Evolutionary conservation across 2,888 invertebrate species (phyloP), one percentile per base, ranked within the genome.

Genomic region (Brenthis daphne): DNA sequence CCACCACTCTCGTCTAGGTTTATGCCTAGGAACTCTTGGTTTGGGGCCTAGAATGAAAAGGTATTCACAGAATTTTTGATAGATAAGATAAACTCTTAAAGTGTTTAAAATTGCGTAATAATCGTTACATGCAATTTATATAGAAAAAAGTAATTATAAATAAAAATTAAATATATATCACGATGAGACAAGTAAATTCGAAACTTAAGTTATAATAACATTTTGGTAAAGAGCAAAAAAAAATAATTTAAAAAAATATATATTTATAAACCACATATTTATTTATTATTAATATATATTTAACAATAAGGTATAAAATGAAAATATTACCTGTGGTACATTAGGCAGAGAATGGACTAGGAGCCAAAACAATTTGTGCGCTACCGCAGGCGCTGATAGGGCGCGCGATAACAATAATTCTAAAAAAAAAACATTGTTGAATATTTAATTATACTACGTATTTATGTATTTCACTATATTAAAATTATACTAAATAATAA

Each of bases 361-460:
- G 72, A 98, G 93, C 99, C 99, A 99, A 87, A 99, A 99, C 77
- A 99, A 93, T 79, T 97, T 96, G 89, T 99, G 99, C 1, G 99
- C 98, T 65, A 99, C 96, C 65, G 98, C 94, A 0, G 99, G 97
- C 16, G 98, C 97, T 47, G 95, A 94, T 69, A 98, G 92, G 0
- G 98, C 96, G 71, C 98, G 95, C 72, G 97, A 96, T 51, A 92
- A 69, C 33, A 92, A 73, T 53, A 89, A 69, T 66, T 86, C 90
- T 91, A 83, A 0, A 82, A 72, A 82, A 72, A 51, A 66, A 58
- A 24, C 20, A 33, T 37, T 37, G 1, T 37, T 37, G 4, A 29
- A 4, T 29, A 29, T 4, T 29, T 29, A 29, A 24, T 24, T 24
- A 24, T 24, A 24, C 0, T 29, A 29, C 5, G 29, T 29, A 4